Evolutionary conservation across 2,888 invertebrate genomes (phyloP).

Genomic region (Apodemia mormo): DNA sequence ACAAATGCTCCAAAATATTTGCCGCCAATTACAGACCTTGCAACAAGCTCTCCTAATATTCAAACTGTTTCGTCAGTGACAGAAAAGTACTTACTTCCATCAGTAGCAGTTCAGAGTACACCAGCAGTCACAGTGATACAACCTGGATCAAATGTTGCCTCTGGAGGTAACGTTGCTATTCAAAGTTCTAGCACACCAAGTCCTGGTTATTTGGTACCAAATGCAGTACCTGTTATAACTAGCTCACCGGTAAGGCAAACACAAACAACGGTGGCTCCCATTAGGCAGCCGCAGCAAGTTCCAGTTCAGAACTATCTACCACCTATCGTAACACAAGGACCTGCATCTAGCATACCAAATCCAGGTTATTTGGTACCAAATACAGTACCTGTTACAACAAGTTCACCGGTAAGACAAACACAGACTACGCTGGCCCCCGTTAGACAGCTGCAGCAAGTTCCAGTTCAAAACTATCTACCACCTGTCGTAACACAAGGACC

Average conservation of each 20-base stretch:
- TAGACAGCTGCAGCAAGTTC: conserved; percentile 24
- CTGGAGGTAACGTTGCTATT: conserved; percentile 31
- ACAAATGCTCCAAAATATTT: conserved; percentile 66
- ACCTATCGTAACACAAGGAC: conserved; percentile 40
- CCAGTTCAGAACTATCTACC: conserved; percentile 47
- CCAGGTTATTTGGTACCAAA: conserved; percentile 43
- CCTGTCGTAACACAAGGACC: conserved; percentile 41
- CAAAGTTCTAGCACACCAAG: conserved; percentile 43
- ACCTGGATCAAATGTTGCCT: conserved; percentile 31
- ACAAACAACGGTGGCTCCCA: conserved; percentile 22
- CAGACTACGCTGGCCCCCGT: conserved; percentile 22
- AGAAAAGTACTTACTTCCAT: conserved; percentile 50
- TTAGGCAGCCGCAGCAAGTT: conserved; percentile 24
- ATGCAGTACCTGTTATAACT: conserved; percentile 28
- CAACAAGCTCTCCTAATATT: conserved; percentile 37
- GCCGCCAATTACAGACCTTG: conserved; percentile 48
- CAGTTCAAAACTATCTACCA: conserved; percentile 47
- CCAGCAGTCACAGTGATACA: conserved; percentile 22
- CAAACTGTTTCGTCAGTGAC: conserved; percentile 32
- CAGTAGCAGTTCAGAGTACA: conserved; percentile 30
- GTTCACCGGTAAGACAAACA: conserved; percentile 24
- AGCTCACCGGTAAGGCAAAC: conserved; percentile 25
- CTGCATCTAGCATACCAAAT: conserved; percentile 44
- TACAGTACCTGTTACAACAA: conserved; percentile 28
- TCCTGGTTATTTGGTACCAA: conserved; percentile 43